A percentile compares a stretch with the other conserved stretches of the same genome.
phyloP scores from a whole-genome alignment of 2,113 vertebrate genomes.

The Motacilla tschutschensis region DNA sequence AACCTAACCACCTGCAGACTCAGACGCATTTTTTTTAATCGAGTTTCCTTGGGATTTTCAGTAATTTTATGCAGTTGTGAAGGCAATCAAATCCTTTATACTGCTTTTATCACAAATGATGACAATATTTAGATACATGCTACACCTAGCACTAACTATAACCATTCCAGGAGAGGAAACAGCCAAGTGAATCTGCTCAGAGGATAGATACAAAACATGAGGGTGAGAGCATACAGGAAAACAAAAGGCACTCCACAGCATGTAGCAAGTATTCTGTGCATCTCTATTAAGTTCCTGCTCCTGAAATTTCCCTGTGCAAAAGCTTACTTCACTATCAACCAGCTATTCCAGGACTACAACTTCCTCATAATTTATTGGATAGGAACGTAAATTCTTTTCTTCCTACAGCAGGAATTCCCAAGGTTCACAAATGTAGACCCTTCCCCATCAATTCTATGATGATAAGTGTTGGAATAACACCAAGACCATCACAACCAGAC shows the following conservation, averaged over 20 bases:
- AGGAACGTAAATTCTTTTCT: not conserved
- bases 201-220: not conserved
- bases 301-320: not conserved
- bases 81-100: not conserved
- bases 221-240: not conserved
- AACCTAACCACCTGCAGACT: not conserved
- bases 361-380: not conserved
- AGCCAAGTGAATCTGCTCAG: not conserved
- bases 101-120: not conserved
- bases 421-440: not conserved
- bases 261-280: not conserved
- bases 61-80: not conserved
- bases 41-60: not conserved
- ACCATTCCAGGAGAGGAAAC: not conserved
- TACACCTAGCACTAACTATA: not conserved
- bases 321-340: not conserved
- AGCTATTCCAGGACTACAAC: not conserved
- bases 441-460: not conserved
- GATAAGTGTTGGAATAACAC: not conserved
- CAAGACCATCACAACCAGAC: not conserved
- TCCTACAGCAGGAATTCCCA: not conserved
- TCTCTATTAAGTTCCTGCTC: not conserved
- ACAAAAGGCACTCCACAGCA: not conserved
- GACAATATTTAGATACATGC: not conserved
- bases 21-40: not conserved